Conservation (phyloP, 2,888 invertebrate genomes). For the Spisula subtruncata region DNA sequence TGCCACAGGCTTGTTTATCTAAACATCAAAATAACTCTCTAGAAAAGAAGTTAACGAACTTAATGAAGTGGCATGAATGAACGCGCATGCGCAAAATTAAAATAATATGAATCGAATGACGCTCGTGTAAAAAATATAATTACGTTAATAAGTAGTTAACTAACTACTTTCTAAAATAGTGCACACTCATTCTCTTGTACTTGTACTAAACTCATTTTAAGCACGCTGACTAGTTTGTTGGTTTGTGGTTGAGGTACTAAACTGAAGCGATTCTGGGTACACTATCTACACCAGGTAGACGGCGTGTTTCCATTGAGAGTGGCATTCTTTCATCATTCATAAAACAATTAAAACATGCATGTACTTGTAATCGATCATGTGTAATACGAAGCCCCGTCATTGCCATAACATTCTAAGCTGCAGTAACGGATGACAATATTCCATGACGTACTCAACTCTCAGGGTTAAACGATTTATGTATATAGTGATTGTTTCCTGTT, state of each 20-base stretch:
- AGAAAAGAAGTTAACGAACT: background rate
- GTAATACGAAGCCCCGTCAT: too few species aligned
- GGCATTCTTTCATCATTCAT: background rate
- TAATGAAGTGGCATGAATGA: background rate
- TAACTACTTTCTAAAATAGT: background rate
- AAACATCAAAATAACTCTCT: background rate
- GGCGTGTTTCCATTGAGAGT: background rate
- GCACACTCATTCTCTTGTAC: background rate
- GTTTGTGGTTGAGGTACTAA: background rate
- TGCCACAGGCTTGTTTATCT: background rate
- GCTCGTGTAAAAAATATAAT: background rate
- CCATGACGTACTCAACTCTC: too few species aligned
- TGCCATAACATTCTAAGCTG: too few species aligned
- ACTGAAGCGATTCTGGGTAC: background rate
- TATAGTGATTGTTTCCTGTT: too few species aligned
- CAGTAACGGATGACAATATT: too few species aligned
- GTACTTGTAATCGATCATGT: background rate
- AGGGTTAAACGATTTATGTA: too few species aligned
- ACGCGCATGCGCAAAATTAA: conserved; percentile 7
- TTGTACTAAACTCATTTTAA: conserved; percentile 11
- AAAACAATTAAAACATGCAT: background rate
- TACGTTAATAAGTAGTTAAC: background rate
- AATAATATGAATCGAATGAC: background rate
- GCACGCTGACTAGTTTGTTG: background rate
- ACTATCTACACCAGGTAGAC: background rate